Percentiles rank a stretch among this genome's conserved stretches.
Conservation (phyloP, 2,797 vertebrate species). For the Hydrocynus forskahlii region DNA sequence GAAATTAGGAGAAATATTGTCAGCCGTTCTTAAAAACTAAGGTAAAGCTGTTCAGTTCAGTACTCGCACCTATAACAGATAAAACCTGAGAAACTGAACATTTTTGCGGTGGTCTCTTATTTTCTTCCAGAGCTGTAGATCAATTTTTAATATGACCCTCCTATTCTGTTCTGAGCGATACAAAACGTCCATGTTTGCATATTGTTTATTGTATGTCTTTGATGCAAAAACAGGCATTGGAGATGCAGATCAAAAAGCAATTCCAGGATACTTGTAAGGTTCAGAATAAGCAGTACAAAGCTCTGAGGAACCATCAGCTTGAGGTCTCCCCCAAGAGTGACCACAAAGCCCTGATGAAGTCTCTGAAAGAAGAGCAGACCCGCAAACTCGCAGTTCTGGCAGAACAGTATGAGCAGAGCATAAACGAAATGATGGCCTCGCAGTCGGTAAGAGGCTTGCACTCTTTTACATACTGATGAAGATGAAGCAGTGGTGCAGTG, state of each 20-base stretch:
- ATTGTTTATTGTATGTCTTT: conserved; percentile 4
- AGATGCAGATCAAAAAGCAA: conserved; percentile 98
- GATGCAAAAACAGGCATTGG: conserved; percentile 84
- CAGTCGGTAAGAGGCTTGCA: conserved; percentile 86
- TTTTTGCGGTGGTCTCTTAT: no score
- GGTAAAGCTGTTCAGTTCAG: no score
- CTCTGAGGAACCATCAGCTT: conserved; percentile 98
- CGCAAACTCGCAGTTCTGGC: conserved; percentile 92
- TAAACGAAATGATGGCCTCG: conserved; percentile 99
- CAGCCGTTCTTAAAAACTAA: no score
- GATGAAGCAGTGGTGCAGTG: neutral
- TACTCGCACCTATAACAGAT: no score
- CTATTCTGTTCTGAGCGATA: conserved; percentile 71
- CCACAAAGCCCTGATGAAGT: conserved; percentile 97
- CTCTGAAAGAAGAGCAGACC: conserved; percentile 94
- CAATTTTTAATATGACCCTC: neutral
- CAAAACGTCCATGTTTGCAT: neutral
- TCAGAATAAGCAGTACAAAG: conserved; percentile 99
- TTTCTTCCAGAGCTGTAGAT: neutral
- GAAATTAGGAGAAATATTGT: no score
- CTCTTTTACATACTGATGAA: neutral
- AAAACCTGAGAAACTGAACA: no score
- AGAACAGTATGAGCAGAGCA: conserved; percentile 97
- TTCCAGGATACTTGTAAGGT: conserved; percentile 81
- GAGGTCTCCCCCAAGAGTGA: conserved; percentile 98